Conservation (phyloP, 1,140 invertebrate species). For the Brachionus rotundiformis region DNA sequence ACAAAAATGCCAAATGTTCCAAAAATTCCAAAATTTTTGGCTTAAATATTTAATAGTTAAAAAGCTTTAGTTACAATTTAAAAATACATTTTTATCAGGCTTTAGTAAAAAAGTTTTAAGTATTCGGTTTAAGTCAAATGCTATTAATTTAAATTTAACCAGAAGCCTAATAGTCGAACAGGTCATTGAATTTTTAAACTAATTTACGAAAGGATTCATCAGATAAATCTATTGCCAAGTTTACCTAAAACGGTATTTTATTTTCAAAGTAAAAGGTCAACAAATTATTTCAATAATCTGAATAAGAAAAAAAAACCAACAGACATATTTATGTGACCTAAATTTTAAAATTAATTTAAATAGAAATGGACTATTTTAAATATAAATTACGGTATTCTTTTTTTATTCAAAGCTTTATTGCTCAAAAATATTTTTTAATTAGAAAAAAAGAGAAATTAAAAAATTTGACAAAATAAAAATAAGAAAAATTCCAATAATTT, state of each 20-base stretch:
- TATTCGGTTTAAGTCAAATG: neutral
- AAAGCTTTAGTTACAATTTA: neutral
- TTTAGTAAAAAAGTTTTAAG: constrained; percentile 1
- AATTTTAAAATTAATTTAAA: neutral
- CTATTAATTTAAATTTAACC: neutral
- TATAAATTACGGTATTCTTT: too few species aligned
- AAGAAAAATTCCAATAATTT: neutral
- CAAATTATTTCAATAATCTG: neutral
- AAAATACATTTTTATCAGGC: neutral
- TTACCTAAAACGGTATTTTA: neutral
- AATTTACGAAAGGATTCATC: neutral
- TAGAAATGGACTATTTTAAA: neutral
- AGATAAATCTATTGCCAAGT: neutral
- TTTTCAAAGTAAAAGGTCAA: neutral
- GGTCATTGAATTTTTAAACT: neutral
- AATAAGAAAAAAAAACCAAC: neutral
- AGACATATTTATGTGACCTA: neutral
- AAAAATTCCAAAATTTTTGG: too few species aligned
- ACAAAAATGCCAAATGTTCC: too few species aligned
- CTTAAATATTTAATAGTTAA: neutral
- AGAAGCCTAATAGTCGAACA: neutral
- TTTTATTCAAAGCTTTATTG: too few species aligned
- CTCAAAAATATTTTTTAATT: too few species aligned
- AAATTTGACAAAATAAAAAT: too few species aligned
- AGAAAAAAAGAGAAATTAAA: too few species aligned